Evolutionary conservation across 2,113 vertebrate species (phyloP).

Genomic region (Tetraodon nigroviridis): DNA sequence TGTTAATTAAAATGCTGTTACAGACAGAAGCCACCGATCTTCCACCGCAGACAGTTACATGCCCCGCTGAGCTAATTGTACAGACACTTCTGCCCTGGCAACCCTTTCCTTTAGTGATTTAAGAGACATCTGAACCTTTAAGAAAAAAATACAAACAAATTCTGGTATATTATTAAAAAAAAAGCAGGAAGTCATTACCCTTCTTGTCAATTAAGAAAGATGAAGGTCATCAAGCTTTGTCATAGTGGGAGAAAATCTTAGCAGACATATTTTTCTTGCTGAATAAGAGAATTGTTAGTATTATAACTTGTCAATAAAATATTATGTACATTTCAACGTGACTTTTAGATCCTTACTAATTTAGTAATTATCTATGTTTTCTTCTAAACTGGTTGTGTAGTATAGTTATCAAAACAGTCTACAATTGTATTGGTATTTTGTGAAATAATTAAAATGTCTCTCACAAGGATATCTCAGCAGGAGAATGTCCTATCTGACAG

Average conservation of each 20-base stretch:
- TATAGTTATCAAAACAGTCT: not conserved
- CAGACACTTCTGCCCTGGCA: constrained; percentile 44
- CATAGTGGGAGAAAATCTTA: constrained; percentile 12
- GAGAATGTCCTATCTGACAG: no score
- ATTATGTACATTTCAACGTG: no score
- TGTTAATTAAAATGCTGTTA: constrained; percentile 59
- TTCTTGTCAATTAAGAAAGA: constrained; percentile 44
- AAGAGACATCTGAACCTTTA: constrained; percentile 3
- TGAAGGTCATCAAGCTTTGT: constrained; percentile 43
- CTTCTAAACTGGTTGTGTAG: not conserved
- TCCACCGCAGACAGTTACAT: constrained; percentile 45
- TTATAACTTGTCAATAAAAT: no score
- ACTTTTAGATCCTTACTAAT: no score
- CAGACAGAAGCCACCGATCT: constrained; percentile 38
- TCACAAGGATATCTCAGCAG: no score
- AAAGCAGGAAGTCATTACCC: constrained; percentile 27
- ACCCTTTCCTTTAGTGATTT: constrained; percentile 16
- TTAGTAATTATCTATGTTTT: no score
- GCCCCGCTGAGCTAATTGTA: constrained; percentile 56
- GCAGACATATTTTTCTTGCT: no score
- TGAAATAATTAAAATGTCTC: no score
- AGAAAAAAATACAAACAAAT: constrained; percentile 39
- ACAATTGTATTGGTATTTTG: no score
- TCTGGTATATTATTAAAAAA: constrained; percentile 21
- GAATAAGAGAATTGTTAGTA: no score